Evolutionary conservation across 2,888 invertebrate genomes (phyloP).

Genomic region (Phaonia tiefii): DNA sequence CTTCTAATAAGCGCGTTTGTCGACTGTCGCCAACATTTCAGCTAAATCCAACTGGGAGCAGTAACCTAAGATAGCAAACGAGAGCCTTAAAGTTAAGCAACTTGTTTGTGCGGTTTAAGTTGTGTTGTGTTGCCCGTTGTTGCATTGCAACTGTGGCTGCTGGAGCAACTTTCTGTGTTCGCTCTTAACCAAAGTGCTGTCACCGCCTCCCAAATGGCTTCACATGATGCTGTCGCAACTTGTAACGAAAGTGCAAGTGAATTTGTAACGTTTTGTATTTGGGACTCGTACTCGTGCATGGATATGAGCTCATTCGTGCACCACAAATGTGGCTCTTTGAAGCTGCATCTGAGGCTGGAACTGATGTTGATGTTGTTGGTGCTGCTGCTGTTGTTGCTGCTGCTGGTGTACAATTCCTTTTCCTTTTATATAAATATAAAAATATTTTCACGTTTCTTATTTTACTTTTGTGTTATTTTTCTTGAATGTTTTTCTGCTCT

Average conservation of each 20-base stretch:
- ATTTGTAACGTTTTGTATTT: constrained; percentile 41
- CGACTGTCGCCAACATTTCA: neutral
- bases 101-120: constrained; percentile 21
- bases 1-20: constrained; percentile 25
- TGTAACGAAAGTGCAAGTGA: constrained; percentile 63
- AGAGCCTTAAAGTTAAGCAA: constrained; percentile 27
- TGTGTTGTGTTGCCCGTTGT: too few relatives aligned
- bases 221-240: neutral
- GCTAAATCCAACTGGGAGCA: constrained; percentile 51
- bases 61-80: constrained; percentile 56
- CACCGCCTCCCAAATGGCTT: neutral
- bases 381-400: neutral
- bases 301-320: neutral
- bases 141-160: neutral
- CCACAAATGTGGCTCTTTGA: neutral
- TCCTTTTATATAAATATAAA: constrained; percentile 18
- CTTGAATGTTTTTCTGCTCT: constrained; percentile 40
- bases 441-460: constrained; percentile 32
- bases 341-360: too few relatives aligned
- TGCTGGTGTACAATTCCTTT: constrained; percentile 28
- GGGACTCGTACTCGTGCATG: constrained; percentile 4
- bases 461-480: neutral
- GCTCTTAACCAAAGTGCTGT: neutral
- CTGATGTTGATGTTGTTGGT: neutral
- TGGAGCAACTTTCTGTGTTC: neutral